Conservation (phyloP, 2,888 invertebrate species). For the Drosophila falleni region DNA sequence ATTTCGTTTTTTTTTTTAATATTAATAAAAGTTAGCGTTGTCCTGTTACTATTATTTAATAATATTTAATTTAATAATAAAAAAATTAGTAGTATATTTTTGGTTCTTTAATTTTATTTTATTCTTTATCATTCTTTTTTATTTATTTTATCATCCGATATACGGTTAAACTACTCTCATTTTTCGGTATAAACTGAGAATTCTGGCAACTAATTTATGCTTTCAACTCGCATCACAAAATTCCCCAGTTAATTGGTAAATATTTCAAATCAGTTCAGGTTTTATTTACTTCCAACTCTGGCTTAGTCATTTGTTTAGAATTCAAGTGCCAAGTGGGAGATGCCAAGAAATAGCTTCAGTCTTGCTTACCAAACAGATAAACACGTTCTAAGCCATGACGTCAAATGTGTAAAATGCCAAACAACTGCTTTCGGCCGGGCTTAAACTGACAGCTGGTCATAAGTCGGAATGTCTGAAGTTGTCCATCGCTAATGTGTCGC, state of each 20-base stretch:
- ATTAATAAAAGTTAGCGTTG: too few species aligned
- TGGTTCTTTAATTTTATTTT: too few species aligned
- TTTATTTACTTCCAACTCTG: conserved; percentile 32
- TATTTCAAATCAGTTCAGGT: conserved; percentile 20
- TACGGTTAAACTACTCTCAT: too few species aligned
- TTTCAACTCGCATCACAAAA: conserved; percentile 18
- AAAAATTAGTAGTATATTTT: neutral
- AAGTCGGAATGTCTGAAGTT: conserved; percentile 8
- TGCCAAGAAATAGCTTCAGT: conserved; percentile 28
- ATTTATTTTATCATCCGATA: too few species aligned
- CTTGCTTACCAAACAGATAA: conserved; percentile 19
- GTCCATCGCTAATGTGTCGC: conserved; percentile 20
- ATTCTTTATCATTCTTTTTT: too few species aligned
- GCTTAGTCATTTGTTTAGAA: conserved; percentile 51
- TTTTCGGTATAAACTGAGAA: too few species aligned
- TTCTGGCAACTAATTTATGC: conserved; percentile 2
- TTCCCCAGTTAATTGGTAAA: conserved; percentile 44
- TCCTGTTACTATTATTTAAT: neutral
- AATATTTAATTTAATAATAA: too few species aligned
- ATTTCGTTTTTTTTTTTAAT: too few species aligned
- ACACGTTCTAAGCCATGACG: conserved; percentile 52
- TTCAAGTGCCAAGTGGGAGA: conserved; percentile 16
- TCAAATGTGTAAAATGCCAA: conserved; percentile 33
- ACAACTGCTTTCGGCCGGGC: conserved; percentile 16
- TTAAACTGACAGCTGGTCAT: conserved; percentile 25